A percentile compares a stretch with the other conserved stretches of the same genome.
Evolutionary conservation across 92 coral and sea anemone genomes (phyloP).

Genomic region (Porites lobata): DNA sequence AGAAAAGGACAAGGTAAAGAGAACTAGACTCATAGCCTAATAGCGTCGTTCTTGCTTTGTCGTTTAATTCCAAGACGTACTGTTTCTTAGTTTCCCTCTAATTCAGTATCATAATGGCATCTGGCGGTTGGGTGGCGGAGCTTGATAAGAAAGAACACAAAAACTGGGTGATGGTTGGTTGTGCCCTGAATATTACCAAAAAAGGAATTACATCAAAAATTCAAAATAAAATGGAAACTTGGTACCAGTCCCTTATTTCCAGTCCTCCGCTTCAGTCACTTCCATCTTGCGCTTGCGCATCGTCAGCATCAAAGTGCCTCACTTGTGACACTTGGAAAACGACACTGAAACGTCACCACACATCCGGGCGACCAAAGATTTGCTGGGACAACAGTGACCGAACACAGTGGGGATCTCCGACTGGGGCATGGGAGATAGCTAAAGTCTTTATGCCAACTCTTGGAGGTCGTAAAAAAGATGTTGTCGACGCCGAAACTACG

Average conservation of each 20-base stretch:
- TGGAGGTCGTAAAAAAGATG: constrained; percentile 44
- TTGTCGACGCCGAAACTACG: neutral
- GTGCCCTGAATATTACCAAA: constrained; percentile 62
- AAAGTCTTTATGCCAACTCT: constrained; percentile 81
- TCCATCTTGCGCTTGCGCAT: constrained; percentile 39
- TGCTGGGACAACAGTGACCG: constrained; percentile 82
- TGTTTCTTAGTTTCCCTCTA: too few species aligned
- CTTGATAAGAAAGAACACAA: constrained; percentile 70
- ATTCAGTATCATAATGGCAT: neutral
- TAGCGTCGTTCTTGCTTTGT: too few species aligned
- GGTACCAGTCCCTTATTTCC: constrained; percentile 48
- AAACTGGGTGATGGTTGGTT: constrained; percentile 91
- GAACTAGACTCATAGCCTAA: too few species aligned
- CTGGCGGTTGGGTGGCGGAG: constrained; percentile 24
- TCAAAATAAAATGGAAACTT: constrained; percentile 37
- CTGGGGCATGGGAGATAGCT: constrained; percentile 88
- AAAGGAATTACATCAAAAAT: constrained; percentile 70
- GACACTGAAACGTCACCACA: constrained; percentile 56
- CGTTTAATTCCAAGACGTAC: too few species aligned
- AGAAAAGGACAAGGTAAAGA: too few species aligned
- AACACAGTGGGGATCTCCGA: constrained; percentile 77
- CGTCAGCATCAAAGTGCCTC: neutral
- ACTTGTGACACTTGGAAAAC: neutral
- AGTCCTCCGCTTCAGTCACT: constrained; percentile 43
- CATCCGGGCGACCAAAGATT: constrained; percentile 34